These are phyloP conservation scores for Sebastes cheni DNA, from an alignment of 2,797 vertebrate species.

Conservation along the genomic window DNA sequence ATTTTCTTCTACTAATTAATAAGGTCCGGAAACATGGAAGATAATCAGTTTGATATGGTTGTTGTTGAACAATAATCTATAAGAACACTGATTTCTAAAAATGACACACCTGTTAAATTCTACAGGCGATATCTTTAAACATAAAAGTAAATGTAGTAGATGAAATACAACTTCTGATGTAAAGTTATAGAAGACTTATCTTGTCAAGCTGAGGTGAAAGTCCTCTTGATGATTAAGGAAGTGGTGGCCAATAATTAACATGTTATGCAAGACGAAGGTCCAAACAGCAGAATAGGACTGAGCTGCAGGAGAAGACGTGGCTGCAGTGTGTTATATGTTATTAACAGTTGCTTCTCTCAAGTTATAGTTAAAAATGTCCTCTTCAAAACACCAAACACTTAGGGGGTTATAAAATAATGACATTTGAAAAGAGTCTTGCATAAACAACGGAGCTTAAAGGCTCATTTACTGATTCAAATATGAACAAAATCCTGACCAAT, in stretches of 20 bases:
- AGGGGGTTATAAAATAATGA: not conserved
- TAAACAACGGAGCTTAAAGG: not conserved
- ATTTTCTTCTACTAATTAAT: not conserved
- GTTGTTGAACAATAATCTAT: not conserved
- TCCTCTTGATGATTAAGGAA: not conserved
- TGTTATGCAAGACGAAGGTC: not conserved
- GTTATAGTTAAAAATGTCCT: not conserved
- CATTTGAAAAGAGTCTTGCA: not conserved
- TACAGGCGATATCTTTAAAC: not conserved
- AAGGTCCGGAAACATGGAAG: not conserved
- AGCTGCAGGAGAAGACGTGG: not conserved
- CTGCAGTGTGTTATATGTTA: not conserved
- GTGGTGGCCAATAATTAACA: conserved; percentile 4
- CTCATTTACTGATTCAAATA: not conserved
- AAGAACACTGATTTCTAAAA: not conserved
- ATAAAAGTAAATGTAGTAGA: not conserved
- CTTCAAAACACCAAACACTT: not conserved
- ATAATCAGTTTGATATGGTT: not conserved
- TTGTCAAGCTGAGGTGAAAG: conserved; percentile 1
- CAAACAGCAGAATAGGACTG: not conserved
- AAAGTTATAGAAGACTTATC: not conserved
- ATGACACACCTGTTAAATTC: not conserved
- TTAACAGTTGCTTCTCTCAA: not conserved
- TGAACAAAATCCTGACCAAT: not conserved
- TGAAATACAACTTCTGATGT: not conserved